Base-by-base conservation (phyloP, 2,113 vertebrate species). In the Gobiocypris rarus region DNA sequence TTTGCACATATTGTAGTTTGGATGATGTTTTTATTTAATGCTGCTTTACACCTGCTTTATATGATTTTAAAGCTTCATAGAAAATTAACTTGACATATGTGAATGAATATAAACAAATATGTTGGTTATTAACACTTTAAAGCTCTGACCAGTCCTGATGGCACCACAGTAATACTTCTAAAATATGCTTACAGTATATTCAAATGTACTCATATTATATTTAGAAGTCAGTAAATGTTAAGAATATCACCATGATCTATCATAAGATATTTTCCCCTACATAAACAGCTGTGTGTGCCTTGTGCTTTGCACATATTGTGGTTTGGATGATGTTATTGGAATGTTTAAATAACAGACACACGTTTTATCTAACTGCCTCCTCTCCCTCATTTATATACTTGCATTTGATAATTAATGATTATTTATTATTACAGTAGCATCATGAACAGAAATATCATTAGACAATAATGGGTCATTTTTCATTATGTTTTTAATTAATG, bases 301-400 rank as follows among this genome's bases (percentile, higher is more conserved):
- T 0, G 22, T 15, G 8, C n/a, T 34, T 38, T 56, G 1, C 3
- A 38, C 19, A 54, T 24, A 41, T 58, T 77, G 52, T 77, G 75
- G 52, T 41, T 77, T 56, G 52, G 31, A 56, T 13, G 1, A 13
- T 59, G 52, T 59, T 59, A 77, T 24, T 26, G 75, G 54, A 59
- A 78, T 24, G 11, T 78, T 58, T 38, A 76, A 56, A 38, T 58
- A 38, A 75, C 26, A 76, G 31, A 56, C 17, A 58, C 17, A 58
- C 9, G 31, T 76, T 76, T 11, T 77, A n/a, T 58, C 28, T 58
- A 24, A 48, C 11, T 43, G 13, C 22, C 7, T n/a, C 54, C 54
- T n/a, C 54, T 34, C 38, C 3, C 3, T 7, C 9, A 5, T 77
- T 9, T 13, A 2, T 11, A 1, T 75, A n/a, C 8, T 9, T n/a